Base-by-base conservation (phyloP, 2,888 invertebrate genomes). In the Cerceris rybyensis region DNA sequence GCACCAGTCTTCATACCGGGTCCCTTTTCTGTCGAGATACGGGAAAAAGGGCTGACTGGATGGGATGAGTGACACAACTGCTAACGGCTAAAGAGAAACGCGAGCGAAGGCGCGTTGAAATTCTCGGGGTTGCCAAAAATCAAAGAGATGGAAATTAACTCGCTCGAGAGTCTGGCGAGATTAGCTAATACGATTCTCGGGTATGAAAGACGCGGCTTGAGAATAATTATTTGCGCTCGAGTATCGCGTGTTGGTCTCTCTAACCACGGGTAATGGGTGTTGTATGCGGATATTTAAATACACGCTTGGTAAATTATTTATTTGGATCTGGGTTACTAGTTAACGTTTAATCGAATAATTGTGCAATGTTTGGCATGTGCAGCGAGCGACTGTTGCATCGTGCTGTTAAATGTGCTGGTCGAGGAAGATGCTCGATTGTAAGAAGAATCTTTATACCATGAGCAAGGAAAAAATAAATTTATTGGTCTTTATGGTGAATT, bases 101-200 rank as follows among this genome's bases (percentile, higher is more conserved):
- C 57, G 67, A 58, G 68, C 54, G 39, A 78, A 67, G 69, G 80
- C 64, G 71, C 64, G 55, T n/a, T 59, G 73, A 83, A 73, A 81
- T 76, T 83, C 70, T 67, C 67, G 81, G 81, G 85, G 82, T 84
- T 85, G 89, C 89, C 90, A 91, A 90, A 92, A 92, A 92, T 91
- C 90, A 91, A 91, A 90, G 89, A 86, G 88, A 91, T 90, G 90
- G 87, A 90, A 88, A 90, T 91, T 90, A 89, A 87, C 83, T 81
- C 85, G 82, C 68, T 77, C 72, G 78, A 81, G 81, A 77, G 80
- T 72, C 74, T 61, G 64, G 65, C 73, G 85, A 82, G 86, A 86
- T 88, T 88, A 86, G 86, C 83, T 89, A 89, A 89, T 85, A 84
- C 85, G 83, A 89, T 89, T 88, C 87, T 76, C 75, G 46, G 70